phyloP scores from a whole-genome alignment of 2,888 invertebrate species.

The Sussaba pulchella region DNA sequence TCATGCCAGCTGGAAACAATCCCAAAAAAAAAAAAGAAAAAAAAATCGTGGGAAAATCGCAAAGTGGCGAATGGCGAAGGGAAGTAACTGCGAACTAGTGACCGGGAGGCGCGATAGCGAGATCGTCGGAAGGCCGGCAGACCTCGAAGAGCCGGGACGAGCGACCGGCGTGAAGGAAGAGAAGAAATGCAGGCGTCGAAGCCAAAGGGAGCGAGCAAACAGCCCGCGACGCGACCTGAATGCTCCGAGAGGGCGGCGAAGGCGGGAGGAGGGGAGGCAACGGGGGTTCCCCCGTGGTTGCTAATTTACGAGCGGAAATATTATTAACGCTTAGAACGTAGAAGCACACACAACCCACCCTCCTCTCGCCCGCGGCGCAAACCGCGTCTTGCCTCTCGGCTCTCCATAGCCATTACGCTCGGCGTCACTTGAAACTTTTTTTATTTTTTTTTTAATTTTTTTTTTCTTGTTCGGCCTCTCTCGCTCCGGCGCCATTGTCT shows the following conservation, averaged over 20 bases:
- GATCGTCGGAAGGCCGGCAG: neutral
- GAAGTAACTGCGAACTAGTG: conserved; percentile 48
- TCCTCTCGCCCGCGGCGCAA: conserved; percentile 44
- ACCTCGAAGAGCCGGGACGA: conserved; percentile 4
- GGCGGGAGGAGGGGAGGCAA: too few species aligned
- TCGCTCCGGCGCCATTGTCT: conserved; percentile 79
- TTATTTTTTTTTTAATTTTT: conserved; percentile 48
- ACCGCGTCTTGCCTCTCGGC: conserved; percentile 44
- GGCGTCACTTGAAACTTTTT: conserved; percentile 51
- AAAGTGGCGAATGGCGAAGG: conserved; percentile 17
- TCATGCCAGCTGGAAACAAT: neutral
- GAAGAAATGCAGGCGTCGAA: neutral
- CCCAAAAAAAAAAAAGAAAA: conserved; percentile 14
- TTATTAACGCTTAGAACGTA: conserved; percentile 77
- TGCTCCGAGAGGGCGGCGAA: neutral
- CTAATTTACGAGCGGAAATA: conserved; percentile 81
- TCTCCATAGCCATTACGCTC: conserved; percentile 56
- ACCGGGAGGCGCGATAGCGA: conserved; percentile 49
- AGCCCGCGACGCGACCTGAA: conserved; percentile 27
- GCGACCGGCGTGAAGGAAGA: conserved; percentile 1
- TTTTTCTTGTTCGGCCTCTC: conserved; percentile 18
- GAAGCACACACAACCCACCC: conserved; percentile 21
- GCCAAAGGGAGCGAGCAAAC: conserved; percentile 30
- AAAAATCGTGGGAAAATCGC: conserved; percentile 60
- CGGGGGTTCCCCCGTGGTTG: conserved; percentile 50